Evolutionary conservation across 2,113 vertebrate species (phyloP), one percentile per base, ranked within the genome.

Genomic region (Benitochromis conjunctus): DNA sequence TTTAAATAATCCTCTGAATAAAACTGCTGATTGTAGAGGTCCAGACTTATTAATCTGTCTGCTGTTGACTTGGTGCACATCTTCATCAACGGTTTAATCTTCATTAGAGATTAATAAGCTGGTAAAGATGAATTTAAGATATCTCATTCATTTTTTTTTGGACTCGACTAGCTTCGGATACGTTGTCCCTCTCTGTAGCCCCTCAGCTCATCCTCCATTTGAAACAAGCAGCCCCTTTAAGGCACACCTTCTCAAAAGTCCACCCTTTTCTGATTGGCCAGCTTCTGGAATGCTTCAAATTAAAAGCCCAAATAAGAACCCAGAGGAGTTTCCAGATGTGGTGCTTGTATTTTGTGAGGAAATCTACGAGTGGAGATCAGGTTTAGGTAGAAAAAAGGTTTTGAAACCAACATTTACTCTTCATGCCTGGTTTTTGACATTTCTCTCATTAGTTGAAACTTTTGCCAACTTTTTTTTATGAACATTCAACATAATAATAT

Each of bases 161-260:
- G 36, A 66, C 21, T 66, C 4, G 0, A 9, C 62, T 43, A 9
- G 62, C 7, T 69, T 66, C 21, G 4, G 34, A 21, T 66, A 13
- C 4, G 21, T 38, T 66, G 11, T 41, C 6, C 34, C 4, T 66
- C 34, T 38, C 19, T 66, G 19, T 8, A 7, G 62, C 4, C 4
- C 0, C 19, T 66, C 41, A 66, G 34, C 36, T 66, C 19, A 21
- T 66, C 10, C 18, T 7, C 9, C 5, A 31, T 64, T 0, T 41
- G 36, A 69, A 46, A 4, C 13, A 46, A 46, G 38, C 38, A 9
- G 21, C 21, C 38, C 0, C 0, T 71, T 46, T 0, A 71, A 71
- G 21, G 38, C 38, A 4, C 21, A 26, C 41, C 12, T 71, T 43
- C 16, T 46, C 16, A 46, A 71, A 71, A 71, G 13, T 21, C 38